Conservation (phyloP, 2,888 invertebrate species). For the Eristalis arbustorum region DNA sequence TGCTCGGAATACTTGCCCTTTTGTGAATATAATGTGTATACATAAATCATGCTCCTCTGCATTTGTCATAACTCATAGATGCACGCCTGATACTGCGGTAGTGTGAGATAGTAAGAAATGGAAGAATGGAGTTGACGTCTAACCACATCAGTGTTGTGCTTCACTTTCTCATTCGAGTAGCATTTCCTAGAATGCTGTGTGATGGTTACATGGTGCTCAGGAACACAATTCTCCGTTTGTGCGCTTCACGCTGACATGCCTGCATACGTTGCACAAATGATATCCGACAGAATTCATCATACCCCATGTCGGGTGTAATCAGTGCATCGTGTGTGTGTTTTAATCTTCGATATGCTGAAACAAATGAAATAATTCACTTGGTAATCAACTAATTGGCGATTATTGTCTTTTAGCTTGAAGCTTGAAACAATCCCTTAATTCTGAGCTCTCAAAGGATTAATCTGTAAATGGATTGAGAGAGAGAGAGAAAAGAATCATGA, state of each 20-base stretch:
- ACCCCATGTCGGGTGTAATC: too few relatives aligned
- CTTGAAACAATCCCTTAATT: too few relatives aligned
- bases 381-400: too few relatives aligned
- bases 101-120: background rate
- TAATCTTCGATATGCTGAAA: too few relatives aligned
- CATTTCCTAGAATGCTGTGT: background rate
- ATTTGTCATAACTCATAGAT: background rate
- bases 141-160: background rate
- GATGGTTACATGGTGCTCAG: background rate
- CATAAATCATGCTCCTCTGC: background rate
- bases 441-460: too few relatives aligned
- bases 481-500: too few relatives aligned
- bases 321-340: too few relatives aligned
- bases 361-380: too few relatives aligned
- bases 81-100: background rate
- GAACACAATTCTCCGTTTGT: background rate
- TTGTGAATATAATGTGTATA: background rate
- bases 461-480: too few relatives aligned
- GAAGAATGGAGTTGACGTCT: background rate
- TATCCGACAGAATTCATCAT: too few relatives aligned
- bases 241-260: background rate
- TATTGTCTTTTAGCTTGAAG: too few relatives aligned
- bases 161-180: background rate
- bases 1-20: background rate
- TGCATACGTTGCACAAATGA: background rate